Base-by-base conservation (phyloP, 2,888 invertebrate species). In the Bhutanitis thaidina region DNA sequence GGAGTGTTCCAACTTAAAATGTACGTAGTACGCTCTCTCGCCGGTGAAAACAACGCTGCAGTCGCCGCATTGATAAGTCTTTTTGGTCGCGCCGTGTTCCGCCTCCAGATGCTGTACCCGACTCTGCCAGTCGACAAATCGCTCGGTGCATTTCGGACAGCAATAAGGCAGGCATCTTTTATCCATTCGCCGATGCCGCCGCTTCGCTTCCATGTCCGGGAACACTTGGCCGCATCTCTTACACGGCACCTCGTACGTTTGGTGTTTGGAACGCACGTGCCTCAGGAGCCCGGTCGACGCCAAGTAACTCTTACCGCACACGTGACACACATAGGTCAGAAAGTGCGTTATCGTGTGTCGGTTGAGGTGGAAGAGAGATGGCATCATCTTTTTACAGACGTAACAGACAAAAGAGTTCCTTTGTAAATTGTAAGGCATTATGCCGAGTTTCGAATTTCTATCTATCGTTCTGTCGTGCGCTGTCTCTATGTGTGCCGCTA, bases 281-380 rank as follows among this genome's bases (percentile, higher is more conserved):
- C 80, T 62, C 1, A 86, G 41, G 0, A 87, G 52, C 0, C 86
- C 84, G 0, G 86, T 85, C 0, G 83, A 79, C 0, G 86, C 85
- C 0, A 85, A 74, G 47, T 87, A 87, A 12, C 87, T 83, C 53
- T 76, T 80, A 0, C 87, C 87, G 56, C 87, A 88, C 0, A 80
- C 81, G 39, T 87, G 82, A 46, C 88, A 88, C 0, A 87, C 85
- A 56, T 81, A 86, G 37, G 77, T 81, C 4, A 82, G 51, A 40
- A 86, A 88, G 48, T 88, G 88, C 0, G 82, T 77, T 9, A 86
- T 79, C 1, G 87, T 87, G 52, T 87, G 88, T 16, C 85, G 56
- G 44, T 87, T 87, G 4, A 88, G 47, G 36, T 86, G 85, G 46
- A 81, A 75, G 0, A 87, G 61, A 0, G 83, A 78, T 0, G 87